Conservation (phyloP, 2,113 vertebrate species). For the Baryphthengus martii region DNA sequence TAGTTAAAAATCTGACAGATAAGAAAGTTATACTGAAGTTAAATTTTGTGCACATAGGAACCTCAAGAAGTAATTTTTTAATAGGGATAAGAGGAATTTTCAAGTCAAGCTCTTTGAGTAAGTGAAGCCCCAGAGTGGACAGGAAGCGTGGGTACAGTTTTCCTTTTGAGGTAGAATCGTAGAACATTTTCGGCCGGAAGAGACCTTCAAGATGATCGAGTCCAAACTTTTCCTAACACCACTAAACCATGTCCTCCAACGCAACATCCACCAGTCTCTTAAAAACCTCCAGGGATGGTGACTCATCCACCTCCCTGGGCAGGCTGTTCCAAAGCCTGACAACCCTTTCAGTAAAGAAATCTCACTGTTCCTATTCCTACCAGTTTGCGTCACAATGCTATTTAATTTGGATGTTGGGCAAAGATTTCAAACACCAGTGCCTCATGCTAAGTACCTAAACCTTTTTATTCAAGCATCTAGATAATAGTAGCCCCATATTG, state of each 20-base stretch:
- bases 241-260: too few relatives aligned
- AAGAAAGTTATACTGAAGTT: conserved; percentile 9
- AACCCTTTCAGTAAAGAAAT: too few relatives aligned
- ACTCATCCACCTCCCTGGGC: too few relatives aligned
- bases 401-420: not conserved
- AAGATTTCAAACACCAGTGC: not conserved
- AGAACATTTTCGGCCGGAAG: too few relatives aligned
- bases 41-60: not conserved
- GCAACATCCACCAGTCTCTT: too few relatives aligned
- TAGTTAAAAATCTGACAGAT: conserved; percentile 49
- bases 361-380: not conserved
- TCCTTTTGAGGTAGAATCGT: not conserved
- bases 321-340: too few relatives aligned
- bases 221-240: too few relatives aligned
- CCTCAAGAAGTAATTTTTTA: not conserved
- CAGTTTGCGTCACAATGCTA: not conserved
- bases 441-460: not conserved
- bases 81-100: not conserved
- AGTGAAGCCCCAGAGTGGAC: not conserved
- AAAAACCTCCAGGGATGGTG: too few relatives aligned
- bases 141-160: not conserved
- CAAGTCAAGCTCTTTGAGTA: not conserved
- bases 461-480: not conserved
- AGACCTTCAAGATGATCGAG: too few relatives aligned
- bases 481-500: not conserved